Conservation (phyloP, 2,113 vertebrate species). For the Cheirogaleus medius region DNA sequence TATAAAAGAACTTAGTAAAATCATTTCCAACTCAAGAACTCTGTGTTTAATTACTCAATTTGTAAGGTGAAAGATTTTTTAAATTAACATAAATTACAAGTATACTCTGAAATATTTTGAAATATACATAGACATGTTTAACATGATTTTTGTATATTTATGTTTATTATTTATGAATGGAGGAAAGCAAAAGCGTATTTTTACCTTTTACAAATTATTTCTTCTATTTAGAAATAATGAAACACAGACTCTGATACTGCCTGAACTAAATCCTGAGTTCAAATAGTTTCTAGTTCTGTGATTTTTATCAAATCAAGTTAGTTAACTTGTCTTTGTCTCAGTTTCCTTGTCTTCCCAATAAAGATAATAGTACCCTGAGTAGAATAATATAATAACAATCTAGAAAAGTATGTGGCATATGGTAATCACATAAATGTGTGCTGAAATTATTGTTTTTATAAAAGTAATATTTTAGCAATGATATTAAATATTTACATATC, state of each 20-base stretch:
- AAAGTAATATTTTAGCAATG: background rate
- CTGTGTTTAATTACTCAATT: background rate
- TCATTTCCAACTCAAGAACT: background rate
- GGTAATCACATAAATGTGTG: background rate
- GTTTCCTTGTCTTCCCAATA: background rate
- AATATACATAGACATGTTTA: background rate
- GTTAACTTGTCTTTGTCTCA: background rate
- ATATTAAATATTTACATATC: background rate
- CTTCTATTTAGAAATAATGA: background rate
- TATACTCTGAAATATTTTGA: background rate
- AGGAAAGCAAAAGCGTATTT: background rate
- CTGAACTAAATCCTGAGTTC: background rate
- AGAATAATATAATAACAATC: background rate
- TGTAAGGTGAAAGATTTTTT: background rate
- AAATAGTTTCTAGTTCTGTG: background rate
- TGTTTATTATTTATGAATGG: background rate
- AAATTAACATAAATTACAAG: background rate
- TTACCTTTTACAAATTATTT: background rate
- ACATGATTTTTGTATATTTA: background rate
- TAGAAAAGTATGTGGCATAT: background rate
- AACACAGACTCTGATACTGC: background rate
- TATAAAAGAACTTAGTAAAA: background rate
- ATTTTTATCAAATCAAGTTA: background rate
- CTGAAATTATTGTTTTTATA: background rate
- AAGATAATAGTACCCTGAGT: background rate